Evolutionary conservation across 2,888 invertebrate genomes (phyloP).

Genomic region (Zonitis immaculata): DNA sequence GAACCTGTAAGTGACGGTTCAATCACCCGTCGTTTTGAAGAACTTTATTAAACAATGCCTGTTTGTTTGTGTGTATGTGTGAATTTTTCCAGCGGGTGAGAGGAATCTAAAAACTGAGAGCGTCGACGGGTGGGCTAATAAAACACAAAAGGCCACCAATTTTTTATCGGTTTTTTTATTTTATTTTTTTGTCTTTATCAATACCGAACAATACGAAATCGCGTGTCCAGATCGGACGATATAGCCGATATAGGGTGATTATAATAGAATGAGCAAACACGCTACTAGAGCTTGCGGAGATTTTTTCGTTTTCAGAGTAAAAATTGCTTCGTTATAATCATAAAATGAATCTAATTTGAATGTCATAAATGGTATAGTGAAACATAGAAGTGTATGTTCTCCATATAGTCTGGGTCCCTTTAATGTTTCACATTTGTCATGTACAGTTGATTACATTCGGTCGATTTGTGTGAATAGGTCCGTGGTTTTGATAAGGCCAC

Average conservation of each 20-base stretch:
- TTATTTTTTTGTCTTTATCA: background rate
- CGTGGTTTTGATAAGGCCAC: constrained; percentile 41
- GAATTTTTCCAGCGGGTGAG: no score
- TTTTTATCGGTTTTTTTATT: no score
- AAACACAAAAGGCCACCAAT: no score
- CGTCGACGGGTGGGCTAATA: background rate
- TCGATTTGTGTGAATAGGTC: constrained; percentile 45
- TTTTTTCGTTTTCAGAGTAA: background rate
- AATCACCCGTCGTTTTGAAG: constrained; percentile 23
- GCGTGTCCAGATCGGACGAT: background rate
- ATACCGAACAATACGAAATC: background rate
- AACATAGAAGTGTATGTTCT: no score
- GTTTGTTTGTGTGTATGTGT: no score
- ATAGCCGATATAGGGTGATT: background rate
- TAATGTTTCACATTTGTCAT: constrained; percentile 46
- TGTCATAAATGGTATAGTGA: no score
- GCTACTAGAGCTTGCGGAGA: background rate
- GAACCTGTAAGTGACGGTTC: constrained; percentile 25
- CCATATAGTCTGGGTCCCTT: constrained; percentile 31
- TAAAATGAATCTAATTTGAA: no score
- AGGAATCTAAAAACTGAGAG: no score
- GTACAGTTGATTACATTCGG: constrained; percentile 46
- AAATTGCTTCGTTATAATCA: no score
- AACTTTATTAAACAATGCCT: constrained; percentile 27
- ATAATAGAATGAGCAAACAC: background rate